phyloP scores from a whole-genome alignment of 2,797 vertebrate genomes.

The Amphiprion clarkii region DNA sequence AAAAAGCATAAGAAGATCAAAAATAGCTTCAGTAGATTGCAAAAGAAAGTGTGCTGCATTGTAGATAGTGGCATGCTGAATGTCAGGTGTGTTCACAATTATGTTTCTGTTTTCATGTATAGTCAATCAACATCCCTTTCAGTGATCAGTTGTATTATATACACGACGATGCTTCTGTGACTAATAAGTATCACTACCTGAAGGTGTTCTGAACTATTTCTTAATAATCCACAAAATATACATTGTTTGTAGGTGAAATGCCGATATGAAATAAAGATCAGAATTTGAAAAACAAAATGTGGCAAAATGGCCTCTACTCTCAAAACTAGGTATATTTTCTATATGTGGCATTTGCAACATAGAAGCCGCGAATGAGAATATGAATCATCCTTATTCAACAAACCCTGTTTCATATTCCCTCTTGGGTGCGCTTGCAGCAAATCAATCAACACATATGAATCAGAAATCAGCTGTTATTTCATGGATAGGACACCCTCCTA shows the following conservation, averaged over 20 bases:
- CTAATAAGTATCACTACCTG: background rate
- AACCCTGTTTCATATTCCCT: conserved; percentile 22
- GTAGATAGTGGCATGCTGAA: background rate
- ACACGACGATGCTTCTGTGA: background rate
- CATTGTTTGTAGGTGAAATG: background rate
- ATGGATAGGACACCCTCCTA: conserved; percentile 22
- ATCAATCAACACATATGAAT: conserved; percentile 31
- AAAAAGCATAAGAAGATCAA: background rate
- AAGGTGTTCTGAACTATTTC: background rate
- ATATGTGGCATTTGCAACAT: background rate
- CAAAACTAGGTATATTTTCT: background rate
- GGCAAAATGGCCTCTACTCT: background rate
- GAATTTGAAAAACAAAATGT: background rate
- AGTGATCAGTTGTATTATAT: background rate
- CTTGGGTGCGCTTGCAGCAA: conserved; percentile 26
- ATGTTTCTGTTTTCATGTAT: background rate
- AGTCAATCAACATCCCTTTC: background rate
- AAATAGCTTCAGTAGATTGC: background rate
- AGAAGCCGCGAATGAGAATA: conserved; percentile 17
- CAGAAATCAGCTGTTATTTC: conserved; percentile 34
- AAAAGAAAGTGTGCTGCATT: background rate
- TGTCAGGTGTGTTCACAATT: background rate
- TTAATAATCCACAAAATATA: background rate
- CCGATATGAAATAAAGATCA: background rate
- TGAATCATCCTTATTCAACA: conserved; percentile 29